Evolutionary conservation across 23 tunicate species (phyloP).

Genomic region (Corella eumyota): DNA sequence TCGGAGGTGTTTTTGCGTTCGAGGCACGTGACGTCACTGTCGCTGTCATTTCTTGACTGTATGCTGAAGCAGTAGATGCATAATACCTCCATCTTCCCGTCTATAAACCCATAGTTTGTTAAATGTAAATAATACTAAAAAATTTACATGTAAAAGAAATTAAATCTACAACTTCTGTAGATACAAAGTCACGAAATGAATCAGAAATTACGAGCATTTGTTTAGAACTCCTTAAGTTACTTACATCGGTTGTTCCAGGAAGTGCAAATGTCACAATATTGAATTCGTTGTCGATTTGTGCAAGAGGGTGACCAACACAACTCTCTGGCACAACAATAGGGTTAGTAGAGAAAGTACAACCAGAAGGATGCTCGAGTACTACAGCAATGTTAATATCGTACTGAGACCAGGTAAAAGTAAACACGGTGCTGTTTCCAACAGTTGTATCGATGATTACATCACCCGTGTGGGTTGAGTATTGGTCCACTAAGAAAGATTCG

Average conservation of each 20-base stretch:
- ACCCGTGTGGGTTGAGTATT: constrained; percentile 27
- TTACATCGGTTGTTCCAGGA: constrained; percentile 66
- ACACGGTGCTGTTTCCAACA: constrained; percentile 65
- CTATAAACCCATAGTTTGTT: background rate
- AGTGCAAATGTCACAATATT: constrained; percentile 28
- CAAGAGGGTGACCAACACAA: constrained; percentile 16
- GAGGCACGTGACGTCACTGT: constrained; percentile 53
- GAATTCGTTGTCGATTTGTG: constrained; percentile 12
- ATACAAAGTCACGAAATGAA: too few species aligned
- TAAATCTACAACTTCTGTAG: too few species aligned
- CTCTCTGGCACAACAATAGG: constrained; percentile 2
- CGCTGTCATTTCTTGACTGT: constrained; percentile 27
- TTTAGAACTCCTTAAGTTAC: background rate
- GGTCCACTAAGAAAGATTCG: constrained; percentile 17
- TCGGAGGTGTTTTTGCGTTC: constrained; percentile 16
- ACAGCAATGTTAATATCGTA: constrained; percentile 16
- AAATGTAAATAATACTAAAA: background rate
- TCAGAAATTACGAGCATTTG: too few species aligned
- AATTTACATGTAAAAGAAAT: too few species aligned
- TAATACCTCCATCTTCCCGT: constrained; percentile 46
- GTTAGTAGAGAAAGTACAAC: constrained; percentile 38
- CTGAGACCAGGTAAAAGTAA: constrained; percentile 61
- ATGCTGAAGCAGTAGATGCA: constrained; percentile 20
- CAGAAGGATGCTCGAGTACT: constrained; percentile 33
- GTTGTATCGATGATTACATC: constrained; percentile 39